Evolutionary conservation across 2,113 vertebrate species (phyloP).

Genomic region (Cichladusa arquata): DNA sequence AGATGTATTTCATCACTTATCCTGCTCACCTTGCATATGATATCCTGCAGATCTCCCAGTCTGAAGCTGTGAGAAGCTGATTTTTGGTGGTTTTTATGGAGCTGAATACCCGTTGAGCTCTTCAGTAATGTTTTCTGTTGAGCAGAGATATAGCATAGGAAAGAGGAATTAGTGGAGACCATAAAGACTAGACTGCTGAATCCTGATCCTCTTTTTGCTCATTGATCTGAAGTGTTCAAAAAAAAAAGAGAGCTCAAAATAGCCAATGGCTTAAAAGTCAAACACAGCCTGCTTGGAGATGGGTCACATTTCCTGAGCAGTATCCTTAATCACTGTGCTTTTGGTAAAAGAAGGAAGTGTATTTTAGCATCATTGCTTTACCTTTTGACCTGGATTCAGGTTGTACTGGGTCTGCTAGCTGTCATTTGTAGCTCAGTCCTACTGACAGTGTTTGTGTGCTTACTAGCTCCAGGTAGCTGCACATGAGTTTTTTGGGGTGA

Average conservation of each 20-base stretch:
- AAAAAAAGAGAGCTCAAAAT: background rate
- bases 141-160: background rate
- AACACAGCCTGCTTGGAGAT: background rate
- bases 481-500: background rate
- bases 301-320: background rate
- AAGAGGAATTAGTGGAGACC: background rate
- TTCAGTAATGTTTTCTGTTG: background rate
- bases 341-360: background rate
- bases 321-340: background rate
- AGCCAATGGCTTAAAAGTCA: background rate
- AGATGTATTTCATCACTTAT: background rate
- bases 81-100: background rate
- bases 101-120: background rate
- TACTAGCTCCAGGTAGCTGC: background rate
- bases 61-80: background rate
- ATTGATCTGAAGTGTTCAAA: background rate
- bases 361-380: background rate
- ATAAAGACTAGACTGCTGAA: background rate
- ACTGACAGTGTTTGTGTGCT: background rate
- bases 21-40: background rate
- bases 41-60: background rate
- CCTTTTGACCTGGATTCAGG: fast-evolving
- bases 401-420: background rate
- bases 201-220: background rate
- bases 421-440: background rate